phyloP scores from a whole-genome alignment of 2,797 vertebrate genomes.

The Cetoscarus ocellatus region DNA sequence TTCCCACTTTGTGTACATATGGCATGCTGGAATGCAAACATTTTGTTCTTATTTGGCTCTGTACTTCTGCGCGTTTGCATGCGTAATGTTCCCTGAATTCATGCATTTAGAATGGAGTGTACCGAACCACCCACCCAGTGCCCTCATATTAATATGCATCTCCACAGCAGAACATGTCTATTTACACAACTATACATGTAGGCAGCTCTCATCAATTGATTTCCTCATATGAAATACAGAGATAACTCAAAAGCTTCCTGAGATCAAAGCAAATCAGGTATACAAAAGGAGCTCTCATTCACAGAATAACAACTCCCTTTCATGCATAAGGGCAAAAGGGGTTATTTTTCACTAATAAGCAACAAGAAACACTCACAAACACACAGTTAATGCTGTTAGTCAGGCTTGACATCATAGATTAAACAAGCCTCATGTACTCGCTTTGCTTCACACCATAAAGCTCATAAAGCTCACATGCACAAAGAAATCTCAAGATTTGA shows the following conservation, averaged over 20 bases:
- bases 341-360: background rate
- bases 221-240: background rate
- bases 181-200: slow-evolving; percentile 7
- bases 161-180: slow-evolving; percentile 22
- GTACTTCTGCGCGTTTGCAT: background rate
- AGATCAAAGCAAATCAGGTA: background rate
- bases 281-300: background rate
- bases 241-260: background rate
- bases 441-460: background rate
- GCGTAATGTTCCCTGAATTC: slow-evolving; percentile 17
- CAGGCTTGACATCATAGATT: slow-evolving; percentile 10
- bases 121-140: slow-evolving; percentile 24
- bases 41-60: slow-evolving; percentile 4
- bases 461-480: background rate
- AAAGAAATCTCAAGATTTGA: slow-evolving; percentile 1
- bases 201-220: background rate
- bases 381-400: slow-evolving; percentile 6
- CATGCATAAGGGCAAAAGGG: background rate
- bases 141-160: slow-evolving; percentile 21
- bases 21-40: slow-evolving; percentile 11
- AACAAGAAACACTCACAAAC: slow-evolving; percentile 3
- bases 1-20: background rate
- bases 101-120: slow-evolving; percentile 39
- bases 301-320: background rate
- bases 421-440: background rate